Conservation (phyloP, 2,797 vertebrate species). For the Neostethus bicornis region DNA sequence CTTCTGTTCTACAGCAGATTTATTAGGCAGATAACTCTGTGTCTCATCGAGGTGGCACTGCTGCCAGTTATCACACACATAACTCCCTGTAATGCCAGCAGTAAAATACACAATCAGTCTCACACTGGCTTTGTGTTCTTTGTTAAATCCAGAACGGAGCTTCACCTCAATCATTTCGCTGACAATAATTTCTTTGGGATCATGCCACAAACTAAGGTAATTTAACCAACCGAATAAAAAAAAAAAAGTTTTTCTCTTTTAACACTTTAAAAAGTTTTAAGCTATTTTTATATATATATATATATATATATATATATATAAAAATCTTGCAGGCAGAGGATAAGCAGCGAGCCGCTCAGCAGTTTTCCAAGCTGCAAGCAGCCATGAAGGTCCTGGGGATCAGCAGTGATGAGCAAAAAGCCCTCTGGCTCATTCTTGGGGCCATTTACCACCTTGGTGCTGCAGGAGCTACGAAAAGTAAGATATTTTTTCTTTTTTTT, state of each 20-base stretch:
- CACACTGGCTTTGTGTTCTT: too few relatives aligned
- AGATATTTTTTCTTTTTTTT: slow-evolving; percentile 35
- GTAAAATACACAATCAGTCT: too few relatives aligned
- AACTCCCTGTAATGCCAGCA: too few relatives aligned
- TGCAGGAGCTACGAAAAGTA: slow-evolving; percentile 96
- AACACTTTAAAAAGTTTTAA: too few relatives aligned
- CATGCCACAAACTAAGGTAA: slow-evolving; percentile 86
- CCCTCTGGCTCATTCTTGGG: slow-evolving; percentile 91
- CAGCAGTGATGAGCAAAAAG: slow-evolving; percentile 89
- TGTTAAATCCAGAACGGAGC: slow-evolving; percentile 89
- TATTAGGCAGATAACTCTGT: slow-evolving; percentile 4
- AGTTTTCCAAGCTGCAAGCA: slow-evolving; percentile 93
- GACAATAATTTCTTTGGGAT: slow-evolving; percentile 92
- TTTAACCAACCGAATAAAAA: slow-evolving; percentile 1
- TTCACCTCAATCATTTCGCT: slow-evolving; percentile 94
- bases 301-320: too few relatives aligned
- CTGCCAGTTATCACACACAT: neutral
- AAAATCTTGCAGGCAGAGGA: slow-evolving; percentile 85
- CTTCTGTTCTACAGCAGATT: slow-evolving; percentile 2
- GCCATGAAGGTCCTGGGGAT: slow-evolving; percentile 96
- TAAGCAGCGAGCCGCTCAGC: slow-evolving; percentile 91
- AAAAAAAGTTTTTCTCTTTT: too few relatives aligned
- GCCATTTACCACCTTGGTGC: slow-evolving; percentile 96
- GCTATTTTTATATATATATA: too few relatives aligned
- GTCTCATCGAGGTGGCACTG: slow-evolving; percentile 6